Base-by-base conservation (phyloP, 2,797 vertebrate genomes). In the Poeciliopsis turneri region DNA sequence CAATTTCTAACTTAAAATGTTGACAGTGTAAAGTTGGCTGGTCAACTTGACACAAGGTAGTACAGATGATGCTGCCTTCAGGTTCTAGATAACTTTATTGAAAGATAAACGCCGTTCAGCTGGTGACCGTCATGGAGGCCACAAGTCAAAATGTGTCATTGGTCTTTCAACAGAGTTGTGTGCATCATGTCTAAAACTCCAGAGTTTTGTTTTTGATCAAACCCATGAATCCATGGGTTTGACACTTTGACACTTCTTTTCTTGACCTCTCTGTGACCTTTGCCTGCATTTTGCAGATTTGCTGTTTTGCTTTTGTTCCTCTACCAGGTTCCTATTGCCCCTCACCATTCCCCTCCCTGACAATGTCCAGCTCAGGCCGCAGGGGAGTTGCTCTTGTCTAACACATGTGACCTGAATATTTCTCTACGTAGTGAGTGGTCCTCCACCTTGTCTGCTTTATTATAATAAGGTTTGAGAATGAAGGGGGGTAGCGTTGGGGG, bases 401-500 rank as follows among this genome's bases (percentile, higher is more conserved):
- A 78, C 84, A 83, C 89, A 86, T 84, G 74, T 74, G 74, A 39
- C 73, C 72, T 85, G 80, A 86, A 77, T 87, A 55, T 75, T 57
- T 57, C 45, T 74, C 84, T 79, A 86, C 72, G 77, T 68, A 0
- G 88, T 88, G 59, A 66, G 82, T 16, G 12, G 51, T 59, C 79
- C 9, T 11, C 55, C 2, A 1, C 78, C 74, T 86, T 77, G 88
- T 69, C 81, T 90, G 85, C 55, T 84, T 80, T 86, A 85, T 87
- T 87, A 82, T 93, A 92, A 91, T 90, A 82, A 92, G 87, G 76
- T 85, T 41, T 76, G 59, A 86, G 70, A 74, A 61, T 57, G 59
- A 72, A 30, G 45, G 49, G 43, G 23, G 81, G 72, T n/a, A n/a
- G 47, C 36, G 77, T 61, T 45, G 57, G 70, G 76, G 75, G 82